Evolutionary conservation across 2,888 invertebrate genomes (phyloP).

Genomic region (Beris morrisii): DNA sequence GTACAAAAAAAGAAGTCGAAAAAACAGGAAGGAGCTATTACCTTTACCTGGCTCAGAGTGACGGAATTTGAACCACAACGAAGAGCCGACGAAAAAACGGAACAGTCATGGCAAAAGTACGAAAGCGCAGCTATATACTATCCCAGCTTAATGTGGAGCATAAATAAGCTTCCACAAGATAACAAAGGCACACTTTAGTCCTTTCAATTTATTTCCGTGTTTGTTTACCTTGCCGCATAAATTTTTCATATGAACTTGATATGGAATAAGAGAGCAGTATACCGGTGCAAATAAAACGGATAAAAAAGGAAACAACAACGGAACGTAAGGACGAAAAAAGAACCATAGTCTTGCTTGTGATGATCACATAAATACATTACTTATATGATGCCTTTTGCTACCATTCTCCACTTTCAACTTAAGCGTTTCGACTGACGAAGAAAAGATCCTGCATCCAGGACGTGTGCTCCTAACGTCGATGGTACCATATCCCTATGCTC

Average conservation of each 20-base stretch:
- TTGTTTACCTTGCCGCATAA: constrained; percentile 38
- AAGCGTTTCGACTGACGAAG: too few species aligned
- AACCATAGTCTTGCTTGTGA: too few species aligned
- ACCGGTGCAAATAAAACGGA: too few species aligned
- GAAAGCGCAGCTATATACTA: constrained; percentile 27
- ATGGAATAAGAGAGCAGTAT: too few species aligned
- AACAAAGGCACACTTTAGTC: constrained; percentile 37
- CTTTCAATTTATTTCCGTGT: constrained; percentile 40
- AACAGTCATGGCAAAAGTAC: constrained; percentile 3
- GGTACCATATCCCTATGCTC: neutral
- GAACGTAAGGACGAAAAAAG: too few species aligned
- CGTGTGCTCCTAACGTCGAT: too few species aligned
- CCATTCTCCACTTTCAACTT: too few species aligned
- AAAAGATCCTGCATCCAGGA: too few species aligned
- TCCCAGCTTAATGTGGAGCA: constrained; percentile 38
- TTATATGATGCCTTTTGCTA: too few species aligned
- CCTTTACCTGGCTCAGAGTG: constrained; percentile 19
- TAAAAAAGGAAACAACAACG: too few species aligned
- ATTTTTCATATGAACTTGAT: constrained; percentile 30
- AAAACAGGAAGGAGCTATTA: constrained; percentile 21
- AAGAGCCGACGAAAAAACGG: constrained; percentile 25
- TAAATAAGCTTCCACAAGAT: constrained; percentile 38
- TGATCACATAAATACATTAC: too few species aligned
- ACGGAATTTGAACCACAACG: constrained; percentile 18
- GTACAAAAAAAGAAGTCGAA: constrained; percentile 16